Evolutionary conservation across 2,113 vertebrate genomes (phyloP), one percentile per base, ranked within the genome.

Genomic region (Lasiurus cinereus): DNA sequence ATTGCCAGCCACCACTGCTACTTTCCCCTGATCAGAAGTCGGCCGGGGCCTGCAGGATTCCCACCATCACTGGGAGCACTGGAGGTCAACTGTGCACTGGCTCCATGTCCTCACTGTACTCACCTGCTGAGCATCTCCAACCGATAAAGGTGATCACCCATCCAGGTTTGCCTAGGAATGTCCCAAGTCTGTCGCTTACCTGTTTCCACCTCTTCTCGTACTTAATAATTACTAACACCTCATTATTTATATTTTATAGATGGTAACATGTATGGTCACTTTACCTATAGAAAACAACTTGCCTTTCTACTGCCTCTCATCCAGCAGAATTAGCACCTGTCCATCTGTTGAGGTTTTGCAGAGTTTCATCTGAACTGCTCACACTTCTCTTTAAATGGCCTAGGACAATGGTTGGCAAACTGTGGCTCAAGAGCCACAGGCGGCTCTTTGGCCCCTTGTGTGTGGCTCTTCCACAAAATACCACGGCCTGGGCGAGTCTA

Each of bases 301-400:
- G 62, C 24, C 21, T 39, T 87, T n/a, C 72, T 10, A 33, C 29
- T 5, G 33, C 31, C 0, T 0, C 48, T 50, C 62, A 78, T 43
- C 10, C 18, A 8, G 10, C 54, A 74, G 29, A 74, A n/a, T 62
- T 21, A 43, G 21, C 66, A 80, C 15, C 33, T 52, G 22, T 78
- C 77, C 73, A 84, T 24, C 39, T 80, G 56, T 52, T 80, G 33
- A 88, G 73, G 22, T 79, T 84, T 46, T 62, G 18, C 56, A 76
- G 31, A 70, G 29, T 91, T 21, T 91, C n/a, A 69, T 22, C 56
- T 80, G 83, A 88, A 21, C 31, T 70, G 15, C 10, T 74, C 83
- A 54, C 18, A 8, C 5, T 27, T 1, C 19, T 9, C 22, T 88
- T 62, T 48, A 56, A 31, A 78, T 39, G 27, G 31, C 8, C 46